Percentiles rank a stretch among this genome's conserved stretches.
Conservation (phyloP, 2,888 invertebrate species). For the Drosophila seclusa region DNA sequence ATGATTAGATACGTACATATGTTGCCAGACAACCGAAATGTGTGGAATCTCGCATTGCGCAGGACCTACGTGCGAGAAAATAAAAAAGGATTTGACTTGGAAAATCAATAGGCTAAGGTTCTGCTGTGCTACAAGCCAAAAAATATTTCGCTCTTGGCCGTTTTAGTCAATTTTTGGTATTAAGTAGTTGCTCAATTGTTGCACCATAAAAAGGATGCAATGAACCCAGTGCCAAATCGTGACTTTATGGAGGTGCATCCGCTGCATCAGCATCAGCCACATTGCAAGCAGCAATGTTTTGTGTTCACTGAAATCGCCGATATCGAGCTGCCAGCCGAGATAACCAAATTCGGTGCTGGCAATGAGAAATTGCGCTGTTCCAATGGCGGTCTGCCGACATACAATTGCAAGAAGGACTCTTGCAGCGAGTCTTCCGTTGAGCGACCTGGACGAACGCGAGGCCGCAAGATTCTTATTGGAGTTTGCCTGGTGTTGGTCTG, state of each 20-base stretch:
- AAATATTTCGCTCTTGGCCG: neutral
- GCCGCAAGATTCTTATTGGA: conserved; percentile 81
- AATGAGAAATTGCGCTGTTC: conserved; percentile 82
- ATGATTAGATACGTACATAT: neutral
- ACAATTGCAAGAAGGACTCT: conserved; percentile 82
- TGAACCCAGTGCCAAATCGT: conserved; percentile 84
- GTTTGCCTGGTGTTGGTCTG: conserved; percentile 82
- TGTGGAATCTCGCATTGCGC: conserved; percentile 26
- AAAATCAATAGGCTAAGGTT: conserved; percentile 50
- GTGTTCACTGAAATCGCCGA: conserved; percentile 85
- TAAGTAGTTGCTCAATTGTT: neutral
- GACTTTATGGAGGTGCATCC: conserved; percentile 85
- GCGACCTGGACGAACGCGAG: conserved; percentile 70
- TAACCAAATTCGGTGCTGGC: conserved; percentile 82
- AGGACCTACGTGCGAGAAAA: conserved; percentile 20
- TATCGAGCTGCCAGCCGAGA: conserved; percentile 84
- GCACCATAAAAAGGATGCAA: conserved; percentile 47
- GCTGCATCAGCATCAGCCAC: conserved; percentile 81
- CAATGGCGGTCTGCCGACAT: conserved; percentile 81
- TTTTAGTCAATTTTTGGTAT: conserved; percentile 1
- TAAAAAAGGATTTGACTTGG: conserved; percentile 1
- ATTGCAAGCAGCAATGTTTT: conserved; percentile 85
- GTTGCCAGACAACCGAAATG: conserved; percentile 34
- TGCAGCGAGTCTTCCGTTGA: conserved; percentile 74
- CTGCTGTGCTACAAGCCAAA: neutral